Conservation (phyloP, 1,140 invertebrate species). For the Elymnias hypermnestra region DNA sequence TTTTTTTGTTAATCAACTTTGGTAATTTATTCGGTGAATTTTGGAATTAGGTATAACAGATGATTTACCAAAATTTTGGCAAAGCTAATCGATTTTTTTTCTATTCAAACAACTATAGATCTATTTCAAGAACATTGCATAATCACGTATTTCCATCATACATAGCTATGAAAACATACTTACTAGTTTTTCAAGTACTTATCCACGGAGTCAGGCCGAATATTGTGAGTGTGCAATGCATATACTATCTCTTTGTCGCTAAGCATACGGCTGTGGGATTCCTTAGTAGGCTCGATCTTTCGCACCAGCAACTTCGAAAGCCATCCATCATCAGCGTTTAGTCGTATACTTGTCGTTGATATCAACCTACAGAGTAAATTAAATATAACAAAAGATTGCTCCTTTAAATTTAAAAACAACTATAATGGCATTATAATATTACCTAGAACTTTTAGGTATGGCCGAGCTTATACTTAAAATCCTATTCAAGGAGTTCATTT, state of each 20-base stretch:
- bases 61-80: neutral
- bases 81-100: slow-evolving; percentile 6
- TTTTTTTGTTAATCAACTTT: no score
- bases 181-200: slow-evolving; percentile 94
- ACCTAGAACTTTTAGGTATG: slow-evolving; percentile 61
- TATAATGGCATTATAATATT: slow-evolving; percentile 12
- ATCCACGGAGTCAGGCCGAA: slow-evolving; percentile 90
- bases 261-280: slow-evolving; percentile 95
- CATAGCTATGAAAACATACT: slow-evolving; percentile 67
- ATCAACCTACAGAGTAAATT: slow-evolving; percentile 51
- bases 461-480: slow-evolving; percentile 41
- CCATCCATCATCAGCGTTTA: slow-evolving; percentile 86
- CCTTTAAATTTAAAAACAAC: slow-evolving; percentile 35
- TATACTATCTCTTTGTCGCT: slow-evolving; percentile 97
- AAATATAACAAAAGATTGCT: slow-evolving; percentile 26
- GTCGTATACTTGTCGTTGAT: slow-evolving; percentile 63
- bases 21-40: no score
- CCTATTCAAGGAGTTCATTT: slow-evolving; percentile 59
- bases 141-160: slow-evolving; percentile 30
- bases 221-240: slow-evolving; percentile 95
- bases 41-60: no score
- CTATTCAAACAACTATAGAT: slow-evolving; percentile 17
- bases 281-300: slow-evolving; percentile 95
- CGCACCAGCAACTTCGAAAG: slow-evolving; percentile 91
- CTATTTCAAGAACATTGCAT: slow-evolving; percentile 65